Evolutionary conservation across 2,797 vertebrate species (phyloP), one percentile per base, ranked within the genome.

Genomic region (Notamacropus eugenii): DNA sequence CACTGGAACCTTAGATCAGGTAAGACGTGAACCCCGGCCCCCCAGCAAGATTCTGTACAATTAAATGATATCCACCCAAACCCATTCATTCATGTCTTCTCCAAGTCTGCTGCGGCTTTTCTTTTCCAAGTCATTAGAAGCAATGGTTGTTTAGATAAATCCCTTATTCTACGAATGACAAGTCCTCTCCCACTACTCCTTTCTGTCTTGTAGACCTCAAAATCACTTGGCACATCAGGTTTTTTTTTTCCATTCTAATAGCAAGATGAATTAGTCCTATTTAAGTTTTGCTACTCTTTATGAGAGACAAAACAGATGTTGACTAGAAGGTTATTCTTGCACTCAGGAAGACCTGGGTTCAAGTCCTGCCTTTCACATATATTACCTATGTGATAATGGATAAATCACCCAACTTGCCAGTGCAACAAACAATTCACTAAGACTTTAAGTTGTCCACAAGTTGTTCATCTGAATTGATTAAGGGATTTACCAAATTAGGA

Each of bases 221-320:
- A 90, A 62, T 67, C 16, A 97, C 93, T 97, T 96, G 97, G 59
- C 31, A 93, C 55, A 31, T 95, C 19, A 96, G 31, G 31, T 67
- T 5, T 40, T 22, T 22, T 82, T 91, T 56, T 87, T 94, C 29
- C 91, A 95, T 96, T 98, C 55, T 57, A 93, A 96, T 97, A 95
- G 90, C 96, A 96, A 97, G 13, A 97, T 98, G n/a, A 74, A 97
- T 93, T 96, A 46, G 0, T 55, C 96, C 54, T 96, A 91, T 92
- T 98, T 98, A 97, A 91, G 2, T 87, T 87, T 87, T 46, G 22
- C 74, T 46, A 27, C 22, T 74, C 16, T 34, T n/a, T 92, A 74
- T 92, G 95, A 92, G 90, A 97, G 6, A 40, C 14, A 19, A 4
- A 67, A n/a, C 2, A 74, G 67, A 74, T 74, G 19, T 22, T 74